Evolutionary conservation across 2,797 vertebrate species (phyloP), one percentile per base, ranked within the genome.

Genomic region (Arctocebus calabarensis): DNA sequence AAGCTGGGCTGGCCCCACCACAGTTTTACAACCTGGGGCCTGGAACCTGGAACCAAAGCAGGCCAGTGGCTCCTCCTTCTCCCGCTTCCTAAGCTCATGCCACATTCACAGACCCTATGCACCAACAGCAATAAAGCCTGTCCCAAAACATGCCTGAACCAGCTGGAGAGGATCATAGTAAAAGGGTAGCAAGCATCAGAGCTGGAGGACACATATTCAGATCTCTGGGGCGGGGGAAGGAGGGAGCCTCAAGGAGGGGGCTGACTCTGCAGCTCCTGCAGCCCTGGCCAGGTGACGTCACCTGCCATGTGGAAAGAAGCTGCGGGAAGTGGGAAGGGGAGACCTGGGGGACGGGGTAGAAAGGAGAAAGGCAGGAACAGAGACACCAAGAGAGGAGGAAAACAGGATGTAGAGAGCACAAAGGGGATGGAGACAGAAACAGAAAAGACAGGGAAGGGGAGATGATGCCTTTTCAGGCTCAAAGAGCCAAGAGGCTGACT

Each of bases 171-270:
- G 62, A 37, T 27, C 66, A 32, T 0, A 52, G n/a, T 27, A 11
- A n/a, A 29, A 16, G 25, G 16, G 32, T 22, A 55, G 75, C 2
- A 1, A 22, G 48, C 1, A 3, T 45, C 2, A 0, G 25, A n/a
- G 17, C 34, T 68, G 1, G 29, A 37, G 77, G 37, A 48, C 40
- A 0, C 9, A 37, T 22, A 32, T 71, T 66, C 75, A 37, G 62
- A 12, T 37, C 45, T 34, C 90, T 20, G 2, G 23, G 11, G 25
- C 11, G 32, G 16, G 20, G 48, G 62, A 45, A 20, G 77, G 48
- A n/a, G 32, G 43, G 29, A 32, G 7, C 22, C 32, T n/a, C 32
- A 55, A 5, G 0, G 11, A 19, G 9, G 29, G 75, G 34, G 34
- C 40, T 4, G 5, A 55, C n/a, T 14, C 43, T 71, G 62, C 9